Percentiles rank a stretch among this genome's conserved stretches.
These are phyloP conservation scores for Pollachius pollachius DNA, from an alignment of 2,113 vertebrate species.

Conservation along the genomic window DNA sequence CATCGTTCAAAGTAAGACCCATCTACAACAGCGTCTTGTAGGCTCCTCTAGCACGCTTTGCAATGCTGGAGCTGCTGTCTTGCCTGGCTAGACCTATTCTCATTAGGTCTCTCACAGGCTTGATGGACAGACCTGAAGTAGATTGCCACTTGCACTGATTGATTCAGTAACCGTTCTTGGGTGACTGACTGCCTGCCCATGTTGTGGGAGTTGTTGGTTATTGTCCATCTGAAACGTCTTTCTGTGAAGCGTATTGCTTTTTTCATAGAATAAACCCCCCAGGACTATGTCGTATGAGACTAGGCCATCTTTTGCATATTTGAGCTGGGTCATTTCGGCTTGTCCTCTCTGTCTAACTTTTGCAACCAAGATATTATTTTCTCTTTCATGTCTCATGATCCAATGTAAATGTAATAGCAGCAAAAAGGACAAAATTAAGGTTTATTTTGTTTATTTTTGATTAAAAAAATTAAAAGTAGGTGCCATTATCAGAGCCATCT, in stretches of 20 bases:
- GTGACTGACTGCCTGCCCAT: constrained; percentile 2
- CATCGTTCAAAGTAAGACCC: neutral
- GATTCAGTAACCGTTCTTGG: constrained; percentile 6
- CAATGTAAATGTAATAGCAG: too few relatives aligned
- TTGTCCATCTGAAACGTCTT: neutral
- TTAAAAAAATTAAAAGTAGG: too few relatives aligned
- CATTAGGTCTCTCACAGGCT: constrained; percentile 21
- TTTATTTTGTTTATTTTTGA: too few relatives aligned
- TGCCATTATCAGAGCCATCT: too few relatives aligned
- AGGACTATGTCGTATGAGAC: neutral
- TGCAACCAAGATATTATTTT: neutral
- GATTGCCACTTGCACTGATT: constrained; percentile 13
- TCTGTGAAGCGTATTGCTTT: neutral
- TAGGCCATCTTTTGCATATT: neutral
- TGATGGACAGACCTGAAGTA: constrained; percentile 17
- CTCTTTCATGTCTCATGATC: too few relatives aligned
- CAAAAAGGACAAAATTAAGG: too few relatives aligned
- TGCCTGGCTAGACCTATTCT: constrained; percentile 34
- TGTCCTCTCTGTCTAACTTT: neutral
- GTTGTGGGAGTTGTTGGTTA: neutral
- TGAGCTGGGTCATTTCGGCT: neutral
- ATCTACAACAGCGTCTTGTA: neutral
- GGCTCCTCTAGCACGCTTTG: neutral
- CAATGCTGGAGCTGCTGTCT: constrained; percentile 15
- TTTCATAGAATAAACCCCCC: neutral